Conservation (phyloP, 2,113 vertebrate genomes). For the Dryoscopus gambensis region DNA sequence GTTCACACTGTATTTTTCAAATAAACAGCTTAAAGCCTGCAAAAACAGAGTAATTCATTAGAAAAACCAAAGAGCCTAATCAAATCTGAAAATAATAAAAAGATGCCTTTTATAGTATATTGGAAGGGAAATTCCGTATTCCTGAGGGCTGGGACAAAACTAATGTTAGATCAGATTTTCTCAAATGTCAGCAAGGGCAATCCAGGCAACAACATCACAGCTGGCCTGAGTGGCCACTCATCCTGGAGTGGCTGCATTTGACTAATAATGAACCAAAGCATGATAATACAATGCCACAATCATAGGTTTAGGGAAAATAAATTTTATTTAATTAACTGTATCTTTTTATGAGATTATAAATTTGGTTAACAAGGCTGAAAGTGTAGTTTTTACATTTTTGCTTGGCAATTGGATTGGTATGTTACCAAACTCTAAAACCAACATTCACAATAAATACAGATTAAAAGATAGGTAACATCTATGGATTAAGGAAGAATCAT, state of each 20-base stretch:
- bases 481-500: not conserved
- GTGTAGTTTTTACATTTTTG: not conserved
- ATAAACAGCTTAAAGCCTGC: not conserved
- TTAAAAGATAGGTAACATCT: not conserved
- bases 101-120: not conserved
- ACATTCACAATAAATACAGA: rapidly evolving
- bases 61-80: not conserved
- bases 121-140: not conserved
- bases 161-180: not conserved
- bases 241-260: not conserved
- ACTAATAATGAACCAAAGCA: not conserved
- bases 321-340: not conserved
- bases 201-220: not conserved
- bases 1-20: not conserved
- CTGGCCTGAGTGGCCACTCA: not conserved
- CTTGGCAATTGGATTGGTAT: not conserved
- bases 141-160: not conserved
- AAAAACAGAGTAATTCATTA: not conserved
- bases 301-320: not conserved
- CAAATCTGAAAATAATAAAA: not conserved
- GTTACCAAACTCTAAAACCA: not conserved
- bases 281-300: not conserved
- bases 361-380: not conserved
- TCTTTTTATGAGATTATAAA: not conserved
- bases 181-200: not conserved